A percentile compares a stretch with the other conserved stretches of the same genome.
Evolutionary conservation across 2,113 vertebrate genomes (phyloP).

Genomic region (Panthera uncia): DNA sequence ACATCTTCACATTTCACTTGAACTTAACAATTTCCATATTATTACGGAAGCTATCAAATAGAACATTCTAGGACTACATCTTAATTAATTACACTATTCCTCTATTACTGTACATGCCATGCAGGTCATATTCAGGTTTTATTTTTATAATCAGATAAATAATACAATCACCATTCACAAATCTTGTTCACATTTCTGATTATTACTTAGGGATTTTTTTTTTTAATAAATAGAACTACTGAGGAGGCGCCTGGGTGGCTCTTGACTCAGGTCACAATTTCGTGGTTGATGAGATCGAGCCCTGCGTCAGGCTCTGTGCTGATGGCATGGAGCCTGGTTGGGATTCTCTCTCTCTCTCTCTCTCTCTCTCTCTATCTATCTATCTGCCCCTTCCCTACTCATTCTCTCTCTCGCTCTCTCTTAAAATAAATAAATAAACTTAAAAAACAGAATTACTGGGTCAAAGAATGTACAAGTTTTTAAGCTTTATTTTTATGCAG

Average conservation of each 20-base stretch:
- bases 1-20: neutral
- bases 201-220: neutral
- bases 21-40: neutral
- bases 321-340: no score
- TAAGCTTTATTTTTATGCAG: neutral
- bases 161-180: neutral
- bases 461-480: neutral
- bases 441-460: neutral
- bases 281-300: no score
- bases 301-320: no score
- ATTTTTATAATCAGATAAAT: neutral
- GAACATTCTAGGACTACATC: neutral
- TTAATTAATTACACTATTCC: neutral
- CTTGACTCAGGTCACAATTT: no score
- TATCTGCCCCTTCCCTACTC: no score
- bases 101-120: neutral
- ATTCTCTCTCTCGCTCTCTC: no score
- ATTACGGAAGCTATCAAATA: neutral
- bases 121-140: neutral
- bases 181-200: neutral
- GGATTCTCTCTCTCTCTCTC: no score
- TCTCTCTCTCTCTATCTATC: no score
- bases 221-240: neutral
- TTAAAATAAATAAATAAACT: no score
- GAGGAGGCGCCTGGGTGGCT: no score